phyloP scores from a whole-genome alignment of 2,113 vertebrate genomes.

The Periophthalmus modestus region DNA sequence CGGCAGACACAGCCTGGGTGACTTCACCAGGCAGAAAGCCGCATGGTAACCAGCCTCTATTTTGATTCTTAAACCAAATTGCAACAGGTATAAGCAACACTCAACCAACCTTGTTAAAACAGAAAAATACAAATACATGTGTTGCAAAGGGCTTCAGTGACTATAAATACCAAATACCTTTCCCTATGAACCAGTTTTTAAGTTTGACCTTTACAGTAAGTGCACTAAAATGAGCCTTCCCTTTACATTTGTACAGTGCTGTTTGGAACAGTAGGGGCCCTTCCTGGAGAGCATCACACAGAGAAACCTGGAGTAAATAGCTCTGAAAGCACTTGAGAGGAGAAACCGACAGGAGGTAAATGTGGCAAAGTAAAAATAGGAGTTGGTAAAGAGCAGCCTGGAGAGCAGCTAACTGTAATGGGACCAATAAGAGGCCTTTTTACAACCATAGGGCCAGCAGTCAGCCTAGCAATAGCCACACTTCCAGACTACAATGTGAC shows the following conservation, averaged over 20 bases:
- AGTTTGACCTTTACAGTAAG: constrained; percentile 2
- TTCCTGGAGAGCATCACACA: constrained; percentile 12
- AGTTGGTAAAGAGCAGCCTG: constrained; percentile 33
- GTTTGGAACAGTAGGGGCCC: constrained; percentile 10
- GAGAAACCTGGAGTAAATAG: constrained; percentile 35
- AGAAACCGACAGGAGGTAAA: constrained; percentile 33
- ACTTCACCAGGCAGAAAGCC: too few relatives aligned
- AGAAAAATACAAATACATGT: too few relatives aligned
- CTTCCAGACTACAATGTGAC: constrained; percentile 17
- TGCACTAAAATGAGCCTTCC: constrained; percentile 5
- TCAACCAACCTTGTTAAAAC: too few relatives aligned
- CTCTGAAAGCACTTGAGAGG: constrained; percentile 5
- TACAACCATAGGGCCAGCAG: constrained; percentile 28
- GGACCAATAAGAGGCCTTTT: constrained; percentile 27
- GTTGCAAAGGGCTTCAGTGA: constrained; percentile 1
- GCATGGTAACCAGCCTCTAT: too few relatives aligned
- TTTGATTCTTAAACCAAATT: too few relatives aligned
- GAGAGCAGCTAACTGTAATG: constrained; percentile 32
- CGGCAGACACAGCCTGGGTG: too few relatives aligned
- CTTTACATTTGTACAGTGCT: constrained; percentile 12
- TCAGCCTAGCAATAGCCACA: constrained; percentile 21
- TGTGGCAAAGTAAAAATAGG: constrained; percentile 16
- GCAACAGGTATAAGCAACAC: too few relatives aligned
- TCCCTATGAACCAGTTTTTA: constrained; percentile 13
- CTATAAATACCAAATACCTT: constrained; percentile 7